phyloP scores from a whole-genome alignment of 2,113 vertebrate genomes.

The Pelecanoides urinatrix region DNA sequence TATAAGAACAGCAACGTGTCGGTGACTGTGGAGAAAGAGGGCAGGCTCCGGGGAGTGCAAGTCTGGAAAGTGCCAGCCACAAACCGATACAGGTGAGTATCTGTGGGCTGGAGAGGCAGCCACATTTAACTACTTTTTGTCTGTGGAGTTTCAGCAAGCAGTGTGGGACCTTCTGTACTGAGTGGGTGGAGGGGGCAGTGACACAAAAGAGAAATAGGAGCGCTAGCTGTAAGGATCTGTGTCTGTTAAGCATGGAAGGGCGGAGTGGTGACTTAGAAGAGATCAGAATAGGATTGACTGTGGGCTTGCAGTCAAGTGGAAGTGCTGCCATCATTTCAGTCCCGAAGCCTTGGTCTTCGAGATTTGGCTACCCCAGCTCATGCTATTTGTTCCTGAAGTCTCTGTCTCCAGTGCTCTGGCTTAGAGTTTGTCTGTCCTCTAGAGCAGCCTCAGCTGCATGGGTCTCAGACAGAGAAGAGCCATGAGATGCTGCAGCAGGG shows the following conservation, averaged over 20 bases:
- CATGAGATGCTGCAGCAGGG: background rate
- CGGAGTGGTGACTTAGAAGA: background rate
- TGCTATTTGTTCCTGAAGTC: background rate
- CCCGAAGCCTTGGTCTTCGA: background rate
- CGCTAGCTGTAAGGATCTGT: rapidly evolving
- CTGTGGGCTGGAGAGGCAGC: background rate
- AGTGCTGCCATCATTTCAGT: background rate
- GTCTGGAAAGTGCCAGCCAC: constrained; percentile 83
- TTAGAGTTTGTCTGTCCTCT: background rate
- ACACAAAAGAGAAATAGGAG: background rate
- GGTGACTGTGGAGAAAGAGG: constrained; percentile 78
- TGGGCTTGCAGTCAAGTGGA: background rate
- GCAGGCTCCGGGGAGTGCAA: constrained; percentile 80
- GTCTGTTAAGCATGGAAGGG: background rate
- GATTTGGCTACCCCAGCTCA: background rate
- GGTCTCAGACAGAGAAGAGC: background rate
- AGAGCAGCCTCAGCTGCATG: background rate
- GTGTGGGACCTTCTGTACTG: background rate
- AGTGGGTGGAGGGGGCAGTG: background rate
- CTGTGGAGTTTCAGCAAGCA: background rate
- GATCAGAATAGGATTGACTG: background rate
- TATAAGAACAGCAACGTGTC: constrained; percentile 81
- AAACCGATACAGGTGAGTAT: constrained; percentile 80
- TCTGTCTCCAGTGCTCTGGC: background rate
- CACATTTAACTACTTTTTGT: background rate